Evolutionary conservation across 2,888 invertebrate genomes (phyloP), one percentile per base, ranked within the genome.

Genomic region (Hypomecis punctinalis): DNA sequence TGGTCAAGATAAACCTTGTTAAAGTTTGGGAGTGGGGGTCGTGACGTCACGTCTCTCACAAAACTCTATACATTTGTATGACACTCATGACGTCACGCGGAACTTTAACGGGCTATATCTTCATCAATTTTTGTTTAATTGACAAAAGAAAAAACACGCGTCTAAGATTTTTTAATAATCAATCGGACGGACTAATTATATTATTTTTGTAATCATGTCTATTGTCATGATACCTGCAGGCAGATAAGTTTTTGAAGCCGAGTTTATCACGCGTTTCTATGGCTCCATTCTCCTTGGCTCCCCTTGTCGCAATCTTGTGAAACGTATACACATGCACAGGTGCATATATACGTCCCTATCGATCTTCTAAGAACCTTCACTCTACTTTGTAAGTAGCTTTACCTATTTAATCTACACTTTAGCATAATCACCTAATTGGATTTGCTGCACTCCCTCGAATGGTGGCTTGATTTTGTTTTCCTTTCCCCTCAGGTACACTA

Each of bases 341-440:
- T 43, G 39, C 10, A 9, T 43, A 45, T 11, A 55, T 36, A 37
- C 47, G 39, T 45, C 8, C 40, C 1, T 59, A 65, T 65, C 56
- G 65, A 65, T 65, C 56, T 9, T 10, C 23, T 33, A 23, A 0
- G 11, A 23, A 35, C 23, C 23, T 23, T 23, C 23, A 23, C 45
- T 46, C 11, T 13, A 59, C 56, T 47, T 58, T 40, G 40, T 36
- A 39, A 35, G 40, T 48, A 49, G 0, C 37, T 46, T 42, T 47
- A 52, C 61, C 36, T 37, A 23, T 39, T 46, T 65, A 60, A 54
- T 45, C 60, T 59, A 47, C 9, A 42, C 63, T 63, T 60, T 47
- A 53, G 52, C 65, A 47, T 55, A 51, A 60, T 65, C 56, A 47
- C 23, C 61, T 65, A 65, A 65, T 65, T 65, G 56, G 53, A 61